Percentiles rank a stretch among this genome's conserved stretches.
These are phyloP conservation scores for Prietella phreatophila DNA, from an alignment of 2,113 vertebrate species.

Conservation along the genomic window DNA sequence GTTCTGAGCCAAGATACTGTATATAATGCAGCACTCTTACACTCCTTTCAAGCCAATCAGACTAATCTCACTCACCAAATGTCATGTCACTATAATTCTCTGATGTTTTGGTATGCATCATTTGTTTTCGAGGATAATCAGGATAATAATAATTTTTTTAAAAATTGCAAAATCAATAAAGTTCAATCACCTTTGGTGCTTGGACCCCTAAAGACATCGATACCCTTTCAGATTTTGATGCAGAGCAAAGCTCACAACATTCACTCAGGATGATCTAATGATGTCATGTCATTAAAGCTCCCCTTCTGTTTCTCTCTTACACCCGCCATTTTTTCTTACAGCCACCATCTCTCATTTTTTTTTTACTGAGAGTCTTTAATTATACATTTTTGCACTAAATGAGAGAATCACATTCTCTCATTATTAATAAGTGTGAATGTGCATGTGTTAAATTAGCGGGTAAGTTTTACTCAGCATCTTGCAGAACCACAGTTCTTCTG, in stretches of 20 bases:
- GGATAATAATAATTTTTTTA: neutral
- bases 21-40: too few relatives aligned
- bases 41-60: neutral
- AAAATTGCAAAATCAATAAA: neutral
- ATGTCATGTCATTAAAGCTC: neutral
- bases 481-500: too few relatives aligned
- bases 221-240: neutral
- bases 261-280: neutral
- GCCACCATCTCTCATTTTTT: slow-evolving; percentile 26
- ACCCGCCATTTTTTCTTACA: neutral
- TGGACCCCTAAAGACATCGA: neutral
- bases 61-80: neutral
- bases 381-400: slow-evolving; percentile 70
- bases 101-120: neutral
- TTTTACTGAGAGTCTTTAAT: slow-evolving; percentile 61
- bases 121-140: neutral
- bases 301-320: slow-evolving; percentile 39
- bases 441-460: too few relatives aligned
- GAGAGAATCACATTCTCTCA: slow-evolving; percentile 70
- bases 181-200: neutral
- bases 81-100: neutral
- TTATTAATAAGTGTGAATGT: slow-evolving; percentile 62
- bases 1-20: too few relatives aligned
- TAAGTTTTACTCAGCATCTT: too few relatives aligned
- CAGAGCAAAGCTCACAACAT: neutral